Percentiles rank a stretch among this genome's conserved stretches.
phyloP scores from a whole-genome alignment of 2,888 invertebrate species.

The Aporophyla nigra region DNA sequence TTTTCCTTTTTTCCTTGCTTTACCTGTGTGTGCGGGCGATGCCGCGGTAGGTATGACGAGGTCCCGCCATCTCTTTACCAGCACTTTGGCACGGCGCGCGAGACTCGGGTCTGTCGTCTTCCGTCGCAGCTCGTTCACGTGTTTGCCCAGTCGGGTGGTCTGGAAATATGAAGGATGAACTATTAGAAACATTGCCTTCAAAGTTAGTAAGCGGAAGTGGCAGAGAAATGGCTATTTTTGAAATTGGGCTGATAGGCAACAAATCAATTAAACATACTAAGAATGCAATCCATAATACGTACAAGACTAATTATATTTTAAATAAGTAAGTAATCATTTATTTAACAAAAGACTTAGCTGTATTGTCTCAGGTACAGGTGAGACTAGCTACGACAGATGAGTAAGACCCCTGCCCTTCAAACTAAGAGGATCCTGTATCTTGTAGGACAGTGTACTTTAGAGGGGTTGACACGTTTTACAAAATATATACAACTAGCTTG shows the following conservation, averaged over 20 bases:
- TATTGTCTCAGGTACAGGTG: no score
- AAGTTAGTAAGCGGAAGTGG: not conserved
- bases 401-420: no score
- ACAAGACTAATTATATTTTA: no score
- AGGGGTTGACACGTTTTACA: no score
- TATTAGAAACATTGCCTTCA: not conserved
- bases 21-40: conserved; percentile 85
- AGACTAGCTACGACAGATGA: no score
- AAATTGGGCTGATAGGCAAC: not conserved
- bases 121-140: conserved; percentile 97
- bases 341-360: no score
- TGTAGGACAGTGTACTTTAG: no score
- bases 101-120: conserved; percentile 96
- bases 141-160: conserved; percentile 98
- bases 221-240: not conserved
- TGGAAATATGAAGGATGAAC: conserved; percentile 79
- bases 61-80: conserved; percentile 98
- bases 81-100: conserved; percentile 97
- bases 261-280: not conserved
- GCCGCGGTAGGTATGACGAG: conserved; percentile 93
- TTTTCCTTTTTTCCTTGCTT: no score
- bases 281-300: no score
- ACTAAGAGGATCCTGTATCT: no score
- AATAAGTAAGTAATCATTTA: no score
- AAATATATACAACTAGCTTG: no score